phyloP scores from a whole-genome alignment of 2,888 invertebrate genomes.

The Melanargia galathea region DNA sequence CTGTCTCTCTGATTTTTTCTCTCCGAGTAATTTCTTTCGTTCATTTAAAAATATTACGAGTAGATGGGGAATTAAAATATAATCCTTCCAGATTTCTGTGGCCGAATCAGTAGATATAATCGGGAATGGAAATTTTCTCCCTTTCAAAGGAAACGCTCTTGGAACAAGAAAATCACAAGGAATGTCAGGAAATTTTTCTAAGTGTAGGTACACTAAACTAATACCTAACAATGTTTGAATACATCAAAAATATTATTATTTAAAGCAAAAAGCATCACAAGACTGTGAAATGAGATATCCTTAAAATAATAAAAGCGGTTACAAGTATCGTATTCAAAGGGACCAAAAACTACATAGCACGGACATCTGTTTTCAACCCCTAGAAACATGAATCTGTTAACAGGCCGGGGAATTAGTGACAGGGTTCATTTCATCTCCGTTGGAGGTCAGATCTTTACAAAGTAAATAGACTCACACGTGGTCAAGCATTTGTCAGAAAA shows the following conservation, averaged over 20 bases:
- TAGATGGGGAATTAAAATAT: too few species aligned
- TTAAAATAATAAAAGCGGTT: neutral
- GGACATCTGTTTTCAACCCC: slow-evolving; percentile 1
- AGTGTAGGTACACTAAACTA: too few species aligned
- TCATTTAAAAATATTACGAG: too few species aligned
- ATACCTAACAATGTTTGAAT: too few species aligned
- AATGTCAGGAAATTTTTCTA: too few species aligned
- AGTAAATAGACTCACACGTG: neutral
- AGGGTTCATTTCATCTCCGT: neutral
- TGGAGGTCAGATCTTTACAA: slow-evolving; percentile 2
- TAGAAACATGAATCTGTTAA: neutral
- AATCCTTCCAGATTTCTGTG: too few species aligned
- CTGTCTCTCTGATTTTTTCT: too few species aligned
- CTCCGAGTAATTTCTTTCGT: too few species aligned
- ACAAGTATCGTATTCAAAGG: neutral
- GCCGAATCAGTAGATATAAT: too few species aligned
- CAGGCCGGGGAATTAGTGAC: neutral
- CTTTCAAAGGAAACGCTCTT: too few species aligned
- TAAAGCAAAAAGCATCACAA: neutral
- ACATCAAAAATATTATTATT: neutral
- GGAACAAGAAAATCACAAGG: too few species aligned
- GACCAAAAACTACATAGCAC: neutral
- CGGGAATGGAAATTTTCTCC: too few species aligned
- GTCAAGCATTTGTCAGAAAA: neutral
- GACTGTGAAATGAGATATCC: neutral